Conservation (phyloP, 2,113 vertebrate genomes). For the Thamnophis sirtalis region DNA sequence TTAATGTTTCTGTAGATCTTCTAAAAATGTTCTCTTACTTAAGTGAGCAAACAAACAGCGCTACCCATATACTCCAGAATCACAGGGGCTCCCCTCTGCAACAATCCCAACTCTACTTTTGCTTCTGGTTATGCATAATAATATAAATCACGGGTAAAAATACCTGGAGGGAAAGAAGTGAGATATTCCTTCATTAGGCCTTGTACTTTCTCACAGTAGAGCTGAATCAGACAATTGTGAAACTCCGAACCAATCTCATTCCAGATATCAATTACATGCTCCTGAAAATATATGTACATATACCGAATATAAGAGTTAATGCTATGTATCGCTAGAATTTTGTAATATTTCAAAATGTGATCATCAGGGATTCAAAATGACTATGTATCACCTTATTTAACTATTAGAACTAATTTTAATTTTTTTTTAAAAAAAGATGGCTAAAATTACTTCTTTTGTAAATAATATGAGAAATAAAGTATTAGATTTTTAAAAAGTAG, state of each 20-base stretch:
- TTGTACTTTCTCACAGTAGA: slow-evolving; percentile 94
- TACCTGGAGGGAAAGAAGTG: slow-evolving; percentile 83
- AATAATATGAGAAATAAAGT: neutral
- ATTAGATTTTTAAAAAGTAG: neutral
- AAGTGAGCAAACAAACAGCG: neutral
- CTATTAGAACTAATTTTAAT: neutral
- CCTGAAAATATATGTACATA: slow-evolving; percentile 59
- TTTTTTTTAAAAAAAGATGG: neutral
- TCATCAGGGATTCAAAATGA: neutral
- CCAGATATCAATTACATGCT: slow-evolving; percentile 91
- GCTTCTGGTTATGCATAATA: neutral
- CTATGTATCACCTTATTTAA: neutral
- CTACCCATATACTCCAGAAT: neutral
- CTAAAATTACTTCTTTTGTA: neutral
- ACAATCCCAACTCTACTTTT: neutral
- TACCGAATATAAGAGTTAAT: neutral
- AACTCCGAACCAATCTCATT: slow-evolving; percentile 85
- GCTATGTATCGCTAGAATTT: neutral
- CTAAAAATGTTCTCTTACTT: neutral
- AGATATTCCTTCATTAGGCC: slow-evolving; percentile 94
- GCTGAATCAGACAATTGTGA: slow-evolving; percentile 93
- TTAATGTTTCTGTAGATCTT: neutral
- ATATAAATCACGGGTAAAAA: neutral
- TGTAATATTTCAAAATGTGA: neutral
- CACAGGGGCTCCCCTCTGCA: neutral